Percentiles rank a stretch among this genome's conserved stretches.
Evolutionary conservation across 1,140 invertebrate genomes (phyloP).

Genomic region (Charaxes varanes): DNA sequence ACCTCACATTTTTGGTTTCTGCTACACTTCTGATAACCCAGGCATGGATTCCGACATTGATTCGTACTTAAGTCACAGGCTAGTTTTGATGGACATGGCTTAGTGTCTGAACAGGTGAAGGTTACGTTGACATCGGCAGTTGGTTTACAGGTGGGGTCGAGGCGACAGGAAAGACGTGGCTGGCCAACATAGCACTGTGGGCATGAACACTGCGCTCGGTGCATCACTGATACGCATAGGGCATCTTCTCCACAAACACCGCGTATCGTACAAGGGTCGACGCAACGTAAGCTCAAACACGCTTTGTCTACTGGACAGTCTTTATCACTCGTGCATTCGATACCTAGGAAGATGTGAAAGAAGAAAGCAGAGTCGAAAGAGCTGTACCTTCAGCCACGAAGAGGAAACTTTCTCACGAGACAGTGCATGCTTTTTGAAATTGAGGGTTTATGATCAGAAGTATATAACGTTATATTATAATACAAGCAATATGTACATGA

Average conservation of each 20-base stretch:
- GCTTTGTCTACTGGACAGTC: slow-evolving; percentile 93
- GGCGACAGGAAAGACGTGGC: slow-evolving; percentile 83
- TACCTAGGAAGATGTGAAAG: slow-evolving; percentile 84
- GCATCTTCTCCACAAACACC: slow-evolving; percentile 93
- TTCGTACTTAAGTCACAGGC: slow-evolving; percentile 81
- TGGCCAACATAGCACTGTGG: slow-evolving; percentile 90
- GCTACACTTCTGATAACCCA: slow-evolving; percentile 78
- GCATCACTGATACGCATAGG: slow-evolving; percentile 87
- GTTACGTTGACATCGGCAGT: slow-evolving; percentile 56
- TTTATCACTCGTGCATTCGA: slow-evolving; percentile 91
- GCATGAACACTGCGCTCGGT: slow-evolving; percentile 89
- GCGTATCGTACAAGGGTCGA: slow-evolving; percentile 90
- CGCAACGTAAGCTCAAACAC: slow-evolving; percentile 89
- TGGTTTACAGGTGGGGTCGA: slow-evolving; percentile 83
- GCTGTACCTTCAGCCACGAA: slow-evolving; percentile 78
- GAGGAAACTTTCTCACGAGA: slow-evolving; percentile 84
- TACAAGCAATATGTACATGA: slow-evolving; percentile 74
- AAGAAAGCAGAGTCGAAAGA: slow-evolving; percentile 84
- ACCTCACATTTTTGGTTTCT: slow-evolving; percentile 91
- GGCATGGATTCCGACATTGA: slow-evolving; percentile 87
- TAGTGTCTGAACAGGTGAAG: slow-evolving; percentile 78
- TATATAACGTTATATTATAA: slow-evolving; percentile 73
- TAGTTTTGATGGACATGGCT: slow-evolving; percentile 84
- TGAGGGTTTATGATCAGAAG: slow-evolving; percentile 72
- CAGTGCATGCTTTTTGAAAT: slow-evolving; percentile 82